Base-by-base conservation (phyloP, 2,888 invertebrate genomes). In the Kryphioiulus occultus region DNA sequence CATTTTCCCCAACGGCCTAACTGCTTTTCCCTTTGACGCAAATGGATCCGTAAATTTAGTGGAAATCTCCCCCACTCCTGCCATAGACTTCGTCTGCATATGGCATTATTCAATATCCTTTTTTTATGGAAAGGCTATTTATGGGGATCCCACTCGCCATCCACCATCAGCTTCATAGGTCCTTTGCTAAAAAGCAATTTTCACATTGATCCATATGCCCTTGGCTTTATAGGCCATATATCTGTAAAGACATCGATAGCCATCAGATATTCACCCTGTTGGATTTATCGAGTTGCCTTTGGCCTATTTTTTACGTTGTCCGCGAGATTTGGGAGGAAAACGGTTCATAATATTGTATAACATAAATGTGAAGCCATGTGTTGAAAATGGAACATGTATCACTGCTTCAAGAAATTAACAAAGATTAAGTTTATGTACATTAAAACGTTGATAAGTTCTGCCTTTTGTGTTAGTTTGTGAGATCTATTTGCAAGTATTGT, bases 31-130 rank as follows among this genome's bases (percentile, higher is more conserved):
- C 68, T 68, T 68, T 68, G 68, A 68, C 68, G 26, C 26, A 10
- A 68, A 68, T 68, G 68, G 68, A 68, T 68, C 26, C 68, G 68
- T 68, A 68, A 68, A 68, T 68, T 68, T 26, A 68, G 68, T 68
- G 68, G 26, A 68, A 68, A 68, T 68, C 68, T 68, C 68, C 26
- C 68, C 26, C 26, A 68, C 26, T 68, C 12, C 68, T 26, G 26
- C 68, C 68, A 68, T 68, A 3, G 68, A 68, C 68, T 68, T 68
- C 68, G 26, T 68, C 68, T 68, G 68, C 68, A 68, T 68, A 68
- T 68, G 68, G 68, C 68, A 68, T 68, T 68, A 68, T 68, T 68
- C 68, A 68, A 68, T 68, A 68, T 68, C 68, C 68, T 68, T 68
- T 39, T 68, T 68, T 68, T 68, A 68, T 68, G 68, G 68, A 68